Conservation (phyloP, 2,113 vertebrate species). For the Epinephelus moara region DNA sequence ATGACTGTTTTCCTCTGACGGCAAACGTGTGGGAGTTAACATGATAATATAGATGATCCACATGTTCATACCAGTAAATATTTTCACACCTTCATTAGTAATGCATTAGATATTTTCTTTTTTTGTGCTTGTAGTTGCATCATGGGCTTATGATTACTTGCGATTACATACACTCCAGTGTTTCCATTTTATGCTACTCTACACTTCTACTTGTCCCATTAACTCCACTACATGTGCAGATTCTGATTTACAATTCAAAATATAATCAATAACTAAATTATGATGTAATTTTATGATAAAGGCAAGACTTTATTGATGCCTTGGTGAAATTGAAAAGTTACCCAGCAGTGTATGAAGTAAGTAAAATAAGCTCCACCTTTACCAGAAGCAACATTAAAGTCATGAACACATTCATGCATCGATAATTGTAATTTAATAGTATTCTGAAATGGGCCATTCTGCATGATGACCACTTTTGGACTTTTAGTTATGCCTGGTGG, state of each 20-base stretch:
- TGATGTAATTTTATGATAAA: not conserved
- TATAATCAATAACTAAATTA: not conserved
- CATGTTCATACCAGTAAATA: not conserved
- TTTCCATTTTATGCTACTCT: too few relatives aligned
- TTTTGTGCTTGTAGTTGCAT: not conserved
- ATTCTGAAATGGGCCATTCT: not conserved
- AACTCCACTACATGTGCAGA: not conserved
- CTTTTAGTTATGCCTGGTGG: too few relatives aligned
- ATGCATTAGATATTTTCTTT: not conserved
- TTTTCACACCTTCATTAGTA: not conserved
- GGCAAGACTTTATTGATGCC: not conserved
- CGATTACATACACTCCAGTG: not conserved
- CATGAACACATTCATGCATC: too few relatives aligned
- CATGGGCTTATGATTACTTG: not conserved
- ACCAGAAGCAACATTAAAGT: not conserved
- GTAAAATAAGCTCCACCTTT: not conserved
- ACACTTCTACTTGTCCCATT: too few relatives aligned
- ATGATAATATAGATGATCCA: not conserved
- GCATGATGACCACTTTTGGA: not conserved
- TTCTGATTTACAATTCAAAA: not conserved
- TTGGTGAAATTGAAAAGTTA: not conserved
- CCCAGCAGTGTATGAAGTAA: not conserved
- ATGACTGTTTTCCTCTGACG: constrained; percentile 5
- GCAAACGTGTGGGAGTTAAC: not conserved
- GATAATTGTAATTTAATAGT: too few relatives aligned